Evolutionary conservation across 2,888 invertebrate species (phyloP), one percentile per base, ranked within the genome.

Genomic region (Hetaerina titia): DNA sequence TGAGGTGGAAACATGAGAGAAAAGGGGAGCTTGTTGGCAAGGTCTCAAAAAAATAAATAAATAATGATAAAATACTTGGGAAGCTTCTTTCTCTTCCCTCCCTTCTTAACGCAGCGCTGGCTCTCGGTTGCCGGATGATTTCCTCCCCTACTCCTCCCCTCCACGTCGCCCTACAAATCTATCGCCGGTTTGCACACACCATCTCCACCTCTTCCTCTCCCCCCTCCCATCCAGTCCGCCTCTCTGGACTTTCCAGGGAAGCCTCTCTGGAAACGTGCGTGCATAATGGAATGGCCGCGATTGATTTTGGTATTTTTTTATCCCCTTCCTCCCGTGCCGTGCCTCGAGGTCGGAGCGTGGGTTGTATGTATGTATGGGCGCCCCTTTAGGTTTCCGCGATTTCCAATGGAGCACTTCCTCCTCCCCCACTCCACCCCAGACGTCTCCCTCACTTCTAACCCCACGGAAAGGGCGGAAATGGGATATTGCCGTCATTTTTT

Each of bases 1-100:
- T 95, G 45, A 45, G 45, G 45, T 45, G 95, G 95, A 95, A 95
- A 95, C 96, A 95, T 95, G 95, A 96, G 96, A 15, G 81, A 74
- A 45, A 45, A 25, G 74, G 25, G 25, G 25, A 45, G 64, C 22
- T 56, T 7, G 92, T 92, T 92, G 92, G 92, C 92, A 56, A 74
- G 56, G 92, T 56, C 31, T 92, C 92, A 92, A 92, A 92, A 89
- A 90, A 92, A n/a, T 45, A 81, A 92, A n/a, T 45, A 81, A 81
- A 81, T 25, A 81, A 81, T 81, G 0, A 81, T 11, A 81, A 31
- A 81, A 11, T 31, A 25, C 31, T 31, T 15, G 31, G 81, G 81
- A 81, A 81, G 81, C 92, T 57, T 22, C 69, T 92, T 69, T 56
- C 63, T n/a, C 22, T 56, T 69, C 69, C 69, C 69, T 69, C n/a